Evolutionary conservation across 2,113 vertebrate genomes (phyloP), one percentile per base, ranked within the genome.

Genomic region (Notarius quadriscutis): DNA sequence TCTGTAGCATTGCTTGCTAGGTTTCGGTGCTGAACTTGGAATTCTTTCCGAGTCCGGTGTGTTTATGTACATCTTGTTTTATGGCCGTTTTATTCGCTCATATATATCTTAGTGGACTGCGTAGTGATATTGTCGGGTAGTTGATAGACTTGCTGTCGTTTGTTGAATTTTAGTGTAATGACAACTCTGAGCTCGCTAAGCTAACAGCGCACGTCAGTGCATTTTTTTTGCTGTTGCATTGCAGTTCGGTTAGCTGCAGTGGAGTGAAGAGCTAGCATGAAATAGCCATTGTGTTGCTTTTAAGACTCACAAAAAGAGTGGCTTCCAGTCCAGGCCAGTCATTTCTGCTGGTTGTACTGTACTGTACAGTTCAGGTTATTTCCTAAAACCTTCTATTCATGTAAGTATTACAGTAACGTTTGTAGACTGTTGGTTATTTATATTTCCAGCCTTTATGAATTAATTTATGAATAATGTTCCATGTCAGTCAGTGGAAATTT

Each of bases 171-270:
- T 41, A 51, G 51, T 78, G 4, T 60, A 57, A 63, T 65, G 50
- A 30, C 69, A 51, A 41, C 4, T 30, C 41, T 18, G 51, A n/a
- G 81, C 62, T 65, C 62, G 71, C 48, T 83, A 79, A 41, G 67
- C 60, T 84, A 30, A 58, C 81, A 18, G 22, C 8, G 85, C 88
- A 72, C 87, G 87, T 91, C 88, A 91, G 89, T 83, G 87, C 80
- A 85, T 72, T 91, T 87, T 74, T 74, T 88, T 65, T 34, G 72
- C 80, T 85, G 81, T 87, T 86, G 63, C 85, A 48, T 86, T 86
- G 85, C 83, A 83, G 83, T 74, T 89, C 63, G 34, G 65, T 81
- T 84, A 53, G 86, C 86, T 87, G 87, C 87, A 84, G 81, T 77
- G 48, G 27, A 34, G 18, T 58, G 58, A 84, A 62, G 65, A 60